Evolutionary conservation across 2,797 vertebrate species (phyloP), one percentile per base, ranked within the genome.

Genomic region (Lepilemur ruficaudatus): DNA sequence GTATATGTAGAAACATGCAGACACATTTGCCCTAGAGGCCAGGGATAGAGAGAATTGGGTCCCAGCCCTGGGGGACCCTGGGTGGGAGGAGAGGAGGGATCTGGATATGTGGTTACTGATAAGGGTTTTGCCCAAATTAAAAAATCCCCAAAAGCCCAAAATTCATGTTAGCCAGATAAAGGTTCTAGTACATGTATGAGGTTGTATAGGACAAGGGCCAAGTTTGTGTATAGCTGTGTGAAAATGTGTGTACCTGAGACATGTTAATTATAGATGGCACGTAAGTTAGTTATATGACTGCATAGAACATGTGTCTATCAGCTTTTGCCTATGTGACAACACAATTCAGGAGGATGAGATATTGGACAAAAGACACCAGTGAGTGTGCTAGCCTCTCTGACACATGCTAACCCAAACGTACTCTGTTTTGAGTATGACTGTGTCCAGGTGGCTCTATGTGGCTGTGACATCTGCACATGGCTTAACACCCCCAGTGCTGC

Each of bases 61-160:
- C 30, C 41, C 22, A 63, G 73, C 50, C 14, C 63, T 55, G 52
- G 70, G 57, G 50, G 65, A 89, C n/a, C 38, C 70, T 32, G n/a
- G 22, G 10, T 76, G 17, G 41, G 55, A 43, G 32, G 18, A 69
- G 23, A 65, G 30, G 12, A 72, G 5, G 13, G 9, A 0, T 43
- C 59, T 95, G 48, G 78, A 70, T n/a, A 17, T 25, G 3, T 73
- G 38, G 76, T 73, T 78, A 78, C 61, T 57, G 75, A 43, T 48
- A 30, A 35, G 70, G 38, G 32, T 75, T 96, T 93, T 89, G n/a
- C 32, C 55, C 50, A 46, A 28, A 88, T 92, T 92, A 59, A 96
- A 95, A 94, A 79, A 83, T 65, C n/a, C 57, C n/a, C n/a, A 65
- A 43, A n/a, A 94, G 69, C n/a, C 87, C 84, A 61, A 69, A 72